Evolutionary conservation across 2,797 vertebrate species (phyloP).

Genomic region (Gorsachius magnificus): DNA sequence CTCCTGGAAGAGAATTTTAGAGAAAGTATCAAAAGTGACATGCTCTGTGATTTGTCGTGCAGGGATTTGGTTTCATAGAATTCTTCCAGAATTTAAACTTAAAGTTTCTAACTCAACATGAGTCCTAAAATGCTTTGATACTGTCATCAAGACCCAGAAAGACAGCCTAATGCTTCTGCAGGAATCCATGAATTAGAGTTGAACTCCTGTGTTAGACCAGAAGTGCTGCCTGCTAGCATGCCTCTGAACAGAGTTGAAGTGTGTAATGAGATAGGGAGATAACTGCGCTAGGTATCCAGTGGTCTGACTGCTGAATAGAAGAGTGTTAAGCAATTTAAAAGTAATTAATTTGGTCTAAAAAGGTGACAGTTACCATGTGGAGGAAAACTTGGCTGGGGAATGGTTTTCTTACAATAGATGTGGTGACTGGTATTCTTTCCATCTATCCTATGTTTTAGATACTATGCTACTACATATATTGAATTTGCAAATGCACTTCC

Average conservation of each 20-base stretch:
- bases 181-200: neutral
- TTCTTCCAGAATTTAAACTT: neutral
- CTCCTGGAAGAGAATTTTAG: neutral
- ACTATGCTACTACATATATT: neutral
- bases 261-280: neutral
- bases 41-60: neutral
- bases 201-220: neutral
- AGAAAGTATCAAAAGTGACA: neutral
- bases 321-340: neutral
- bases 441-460: neutral
- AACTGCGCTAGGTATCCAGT: neutral
- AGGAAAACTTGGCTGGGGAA: neutral
- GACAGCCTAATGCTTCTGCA: neutral
- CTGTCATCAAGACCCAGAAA: rapidly evolving
- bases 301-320: neutral
- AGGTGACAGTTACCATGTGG: neutral
- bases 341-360: neutral
- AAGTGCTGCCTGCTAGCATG: neutral
- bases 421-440: neutral
- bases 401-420: neutral
- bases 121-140: neutral
- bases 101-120: neutral
- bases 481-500: neutral
- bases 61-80: neutral
- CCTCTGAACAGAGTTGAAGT: neutral